These are phyloP conservation scores for Chlamydotis undulata DNA, from an alignment of 2,113 vertebrate genomes.

Conservation along the genomic window DNA sequence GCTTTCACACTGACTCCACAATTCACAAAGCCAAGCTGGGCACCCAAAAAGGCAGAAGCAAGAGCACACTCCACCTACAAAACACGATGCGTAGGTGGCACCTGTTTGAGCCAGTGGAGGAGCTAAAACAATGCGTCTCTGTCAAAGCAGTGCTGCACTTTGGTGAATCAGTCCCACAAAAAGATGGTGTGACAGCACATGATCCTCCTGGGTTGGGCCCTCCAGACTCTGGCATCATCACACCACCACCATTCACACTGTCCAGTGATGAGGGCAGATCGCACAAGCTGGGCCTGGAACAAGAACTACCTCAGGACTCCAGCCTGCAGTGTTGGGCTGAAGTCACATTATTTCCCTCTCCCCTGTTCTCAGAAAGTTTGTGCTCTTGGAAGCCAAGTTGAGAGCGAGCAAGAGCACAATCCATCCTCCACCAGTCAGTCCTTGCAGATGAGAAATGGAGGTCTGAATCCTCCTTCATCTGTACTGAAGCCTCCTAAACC, in stretches of 20 bases:
- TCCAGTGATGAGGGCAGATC: background rate
- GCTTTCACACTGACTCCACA: background rate
- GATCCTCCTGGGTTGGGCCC: background rate
- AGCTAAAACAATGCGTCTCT: background rate
- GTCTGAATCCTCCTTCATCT: background rate
- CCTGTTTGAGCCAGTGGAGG: background rate
- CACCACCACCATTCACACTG: accelerated
- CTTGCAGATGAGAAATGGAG: background rate
- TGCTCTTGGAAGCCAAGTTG: background rate
- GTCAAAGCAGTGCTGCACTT: background rate
- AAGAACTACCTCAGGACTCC: background rate
- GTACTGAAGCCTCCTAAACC: background rate
- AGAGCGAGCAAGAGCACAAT: background rate
- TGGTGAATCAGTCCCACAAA: background rate
- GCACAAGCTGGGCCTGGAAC: background rate
- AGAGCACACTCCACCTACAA: background rate
- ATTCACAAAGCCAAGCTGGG: background rate
- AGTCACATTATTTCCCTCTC: background rate
- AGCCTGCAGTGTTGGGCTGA: background rate
- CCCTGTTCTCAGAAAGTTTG: background rate
- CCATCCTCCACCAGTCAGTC: background rate
- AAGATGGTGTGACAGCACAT: accelerated
- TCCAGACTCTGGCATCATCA: background rate
- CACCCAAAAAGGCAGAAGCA: background rate
- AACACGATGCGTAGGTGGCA: accelerated